Base-by-base conservation (phyloP, 2,797 vertebrate species). In the Silurus aristotelis region DNA sequence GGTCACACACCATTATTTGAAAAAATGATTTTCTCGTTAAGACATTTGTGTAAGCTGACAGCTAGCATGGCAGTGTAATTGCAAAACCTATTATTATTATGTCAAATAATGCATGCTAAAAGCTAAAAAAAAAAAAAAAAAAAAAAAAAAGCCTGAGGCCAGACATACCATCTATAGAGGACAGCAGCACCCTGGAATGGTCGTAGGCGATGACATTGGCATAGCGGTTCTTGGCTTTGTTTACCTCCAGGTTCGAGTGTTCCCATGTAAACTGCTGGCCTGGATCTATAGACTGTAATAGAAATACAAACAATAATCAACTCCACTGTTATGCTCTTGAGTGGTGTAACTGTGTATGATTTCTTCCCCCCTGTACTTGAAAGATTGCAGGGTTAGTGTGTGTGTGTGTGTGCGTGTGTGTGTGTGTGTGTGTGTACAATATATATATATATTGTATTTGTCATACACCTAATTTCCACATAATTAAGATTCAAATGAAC, bases 161-260 rank as follows among this genome's bases (percentile, higher is more conserved):
- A 78, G 43, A 64, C 94, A 93, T 97, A 99, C 98, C 98, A 87
- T 99, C 98, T 89, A 99, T 99, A 90, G 96, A 96, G 48, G 97
- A 97, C 60, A 99, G 96, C 68, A 99, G 92, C 89, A 99, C 98
- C 87, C 98, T 94, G 84, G 98, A 99, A 94, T 99, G 98, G 92
- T 99, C 98, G 20, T 99, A 99, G 66, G 98, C 98, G 87, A 99
- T 99, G 91, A 99, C 98, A 90, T 99, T 99, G 76, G 98, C 98
- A 25, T 99, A 99, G 96, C 98, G 96, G 89, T 99, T 99, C 97
- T 99, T 99, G 96, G 98, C 98, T 95, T 99, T 99, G 94, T 99
- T 99, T 92, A 99, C 97, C 95, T 99, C 98, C 94, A 99, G 93
- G 94, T 99, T 99, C 71, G 98, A 99, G 89, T 99, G 97, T 71